Evolutionary conservation across 2,888 invertebrate genomes (phyloP).

Genomic region (Athetis lepigone): DNA sequence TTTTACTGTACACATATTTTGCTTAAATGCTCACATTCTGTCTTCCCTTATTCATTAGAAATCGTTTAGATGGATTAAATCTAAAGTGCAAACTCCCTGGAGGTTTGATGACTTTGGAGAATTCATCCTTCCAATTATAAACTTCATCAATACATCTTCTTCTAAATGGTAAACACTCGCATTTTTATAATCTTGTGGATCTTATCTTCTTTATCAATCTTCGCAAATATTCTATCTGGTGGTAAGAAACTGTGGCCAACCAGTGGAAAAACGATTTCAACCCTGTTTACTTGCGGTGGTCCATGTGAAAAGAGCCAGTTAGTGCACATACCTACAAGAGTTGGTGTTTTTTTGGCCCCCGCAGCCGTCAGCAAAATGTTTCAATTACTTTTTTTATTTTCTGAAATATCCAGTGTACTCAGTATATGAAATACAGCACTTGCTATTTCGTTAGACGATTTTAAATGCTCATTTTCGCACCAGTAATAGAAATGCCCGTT

Average conservation of each 20-base stretch:
- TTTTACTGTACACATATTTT: slow-evolving; percentile 50
- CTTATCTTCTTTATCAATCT: slow-evolving; percentile 6
- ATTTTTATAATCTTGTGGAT: slow-evolving; percentile 22
- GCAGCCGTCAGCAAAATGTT: slow-evolving; percentile 13
- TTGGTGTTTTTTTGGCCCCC: slow-evolving; percentile 9
- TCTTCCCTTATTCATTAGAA: too few relatives aligned
- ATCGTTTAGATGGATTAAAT: slow-evolving; percentile 5
- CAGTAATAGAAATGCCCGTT: slow-evolving; percentile 28
- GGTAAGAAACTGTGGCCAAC: slow-evolving; percentile 6
- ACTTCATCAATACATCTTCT: slow-evolving; percentile 14
- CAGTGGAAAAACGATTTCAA: slow-evolving; percentile 13
- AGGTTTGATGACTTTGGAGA: slow-evolving; percentile 13
- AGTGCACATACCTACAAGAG: slow-evolving; percentile 17
- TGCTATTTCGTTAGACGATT: slow-evolving; percentile 12
- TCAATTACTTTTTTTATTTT: slow-evolving; percentile 8
- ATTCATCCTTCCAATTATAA: slow-evolving; percentile 12
- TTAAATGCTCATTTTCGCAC: slow-evolving; percentile 28
- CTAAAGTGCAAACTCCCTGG: slow-evolving; percentile 8
- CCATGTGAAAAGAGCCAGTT: slow-evolving; percentile 8
- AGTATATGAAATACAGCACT: slow-evolving; percentile 16
- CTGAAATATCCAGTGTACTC: slow-evolving; percentile 7
- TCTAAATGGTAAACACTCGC: too few relatives aligned
- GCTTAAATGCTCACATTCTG: too few relatives aligned
- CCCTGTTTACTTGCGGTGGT: slow-evolving; percentile 7
- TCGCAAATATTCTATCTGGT: slow-evolving; percentile 10